Percentiles rank a stretch among this genome's conserved stretches.
These are phyloP conservation scores for Capreolus pygargus DNA, from an alignment of 2,113 vertebrate species.

Conservation along the genomic window DNA sequence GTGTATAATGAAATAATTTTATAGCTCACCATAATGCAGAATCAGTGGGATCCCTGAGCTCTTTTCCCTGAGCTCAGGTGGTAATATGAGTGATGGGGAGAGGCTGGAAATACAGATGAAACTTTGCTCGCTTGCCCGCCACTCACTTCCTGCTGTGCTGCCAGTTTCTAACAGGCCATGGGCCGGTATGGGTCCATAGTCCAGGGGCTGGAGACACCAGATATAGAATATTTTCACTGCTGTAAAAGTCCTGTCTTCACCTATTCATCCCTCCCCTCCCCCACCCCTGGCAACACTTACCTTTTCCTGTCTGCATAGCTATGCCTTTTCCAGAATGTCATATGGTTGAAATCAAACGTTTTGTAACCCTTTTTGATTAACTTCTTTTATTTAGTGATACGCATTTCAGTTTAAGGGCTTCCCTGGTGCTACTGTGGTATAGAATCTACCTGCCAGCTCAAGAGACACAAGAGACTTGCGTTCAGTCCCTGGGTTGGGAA, in stretches of 20 bases:
- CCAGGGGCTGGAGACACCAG: background rate
- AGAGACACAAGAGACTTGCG: background rate
- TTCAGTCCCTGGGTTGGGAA: background rate
- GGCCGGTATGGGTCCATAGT: fast-evolving
- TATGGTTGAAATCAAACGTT: background rate
- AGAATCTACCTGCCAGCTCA: background rate
- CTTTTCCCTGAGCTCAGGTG: background rate
- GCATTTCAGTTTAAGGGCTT: background rate
- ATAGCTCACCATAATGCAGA: background rate
- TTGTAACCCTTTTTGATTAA: background rate
- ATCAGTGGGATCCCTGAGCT: background rate
- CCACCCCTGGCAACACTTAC: background rate
- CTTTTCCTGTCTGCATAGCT: background rate
- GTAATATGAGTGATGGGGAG: background rate
- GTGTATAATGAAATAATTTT: background rate
- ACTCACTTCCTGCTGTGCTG: background rate
- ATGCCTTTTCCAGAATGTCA: background rate
- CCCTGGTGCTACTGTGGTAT: background rate
- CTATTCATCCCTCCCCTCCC: background rate
- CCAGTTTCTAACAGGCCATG: background rate
- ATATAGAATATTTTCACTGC: background rate
- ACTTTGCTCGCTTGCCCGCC: background rate
- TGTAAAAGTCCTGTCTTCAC: background rate
- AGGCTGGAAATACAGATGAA: background rate
- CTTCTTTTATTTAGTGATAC: background rate